Percentiles rank a stretch among this genome's conserved stretches.
Conservation (phyloP, 35 echinoderm and acorn worm species). For the Diadema setosum region DNA sequence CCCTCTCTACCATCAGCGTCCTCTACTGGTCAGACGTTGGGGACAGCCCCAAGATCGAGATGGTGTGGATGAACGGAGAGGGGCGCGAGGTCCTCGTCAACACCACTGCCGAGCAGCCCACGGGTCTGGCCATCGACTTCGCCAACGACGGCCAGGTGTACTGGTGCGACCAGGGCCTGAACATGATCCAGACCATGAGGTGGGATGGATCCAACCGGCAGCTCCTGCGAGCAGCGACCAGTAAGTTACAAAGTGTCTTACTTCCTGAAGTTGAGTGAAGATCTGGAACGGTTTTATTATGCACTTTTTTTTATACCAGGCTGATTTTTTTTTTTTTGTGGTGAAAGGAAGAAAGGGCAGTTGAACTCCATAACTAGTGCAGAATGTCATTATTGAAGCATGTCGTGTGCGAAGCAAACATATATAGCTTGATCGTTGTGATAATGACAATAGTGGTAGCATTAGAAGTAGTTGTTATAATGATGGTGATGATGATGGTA, state of each 20-base stretch:
- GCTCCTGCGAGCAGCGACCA: neutral
- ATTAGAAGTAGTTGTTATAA: too few species aligned
- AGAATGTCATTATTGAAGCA: too few species aligned
- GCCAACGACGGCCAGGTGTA: slow-evolving; percentile 49
- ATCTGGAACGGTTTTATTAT: too few species aligned
- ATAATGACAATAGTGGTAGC: too few species aligned
- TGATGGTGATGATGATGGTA: too few species aligned
- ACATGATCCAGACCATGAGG: slow-evolving; percentile 70
- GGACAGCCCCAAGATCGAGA: slow-evolving; percentile 39
- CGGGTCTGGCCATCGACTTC: slow-evolving; percentile 81
- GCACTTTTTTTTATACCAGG: too few species aligned
- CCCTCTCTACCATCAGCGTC: slow-evolving; percentile 20
- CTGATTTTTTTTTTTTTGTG: too few species aligned
- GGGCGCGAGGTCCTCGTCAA: neutral
- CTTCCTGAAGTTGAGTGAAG: too few species aligned
- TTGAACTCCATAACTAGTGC: too few species aligned
- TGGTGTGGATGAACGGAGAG: slow-evolving; percentile 76
- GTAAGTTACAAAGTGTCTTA: neutral
- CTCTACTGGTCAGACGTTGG: slow-evolving; percentile 89
- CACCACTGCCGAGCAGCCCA: slow-evolving; percentile 37
- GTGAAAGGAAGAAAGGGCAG: too few species aligned
- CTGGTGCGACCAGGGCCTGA: slow-evolving; percentile 70
- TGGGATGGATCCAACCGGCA: slow-evolving; percentile 75
- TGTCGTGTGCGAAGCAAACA: too few species aligned
- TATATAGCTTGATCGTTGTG: too few species aligned